Base-by-base conservation (phyloP, 2,797 vertebrate genomes). In the Anolis apletophallus region DNA sequence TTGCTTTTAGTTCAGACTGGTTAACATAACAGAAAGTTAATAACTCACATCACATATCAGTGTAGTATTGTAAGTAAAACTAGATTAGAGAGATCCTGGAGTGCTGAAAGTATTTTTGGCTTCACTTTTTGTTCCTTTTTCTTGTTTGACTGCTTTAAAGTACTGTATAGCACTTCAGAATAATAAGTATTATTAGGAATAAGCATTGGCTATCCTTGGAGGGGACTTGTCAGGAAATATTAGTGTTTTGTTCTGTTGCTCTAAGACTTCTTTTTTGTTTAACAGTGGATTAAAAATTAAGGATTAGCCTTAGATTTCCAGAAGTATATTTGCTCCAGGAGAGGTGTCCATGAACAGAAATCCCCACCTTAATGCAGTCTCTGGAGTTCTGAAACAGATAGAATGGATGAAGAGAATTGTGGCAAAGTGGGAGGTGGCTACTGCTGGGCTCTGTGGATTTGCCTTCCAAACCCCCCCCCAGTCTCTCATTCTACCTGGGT, bases 11-110 rank as follows among this genome's bases (percentile, higher is more conserved):
- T 84, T 87, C 46, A 74, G 46, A 73, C 76, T 84, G 86, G 75
- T 84, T 87, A 87, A 87, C 50, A 14, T 80, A 74, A 76, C 86
- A 87, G 84, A 76, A 26, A 84, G 55, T 84, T 80, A 84, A 80
- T 87, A 83, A 84, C 59, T 87, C 74, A 83, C 54, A 78, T 26
- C 57, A 69, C 55, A 61, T 54, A 72, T 87, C 46, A 76, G 64
- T 77, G 61, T 64, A 50, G 73, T 73, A 80, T 87, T 84, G 75
- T 83, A 85, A 85, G 13, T 54, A 71, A 72, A 69, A 88, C 29
- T 81, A n/a, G 52, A 88, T 76, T 29, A 57, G 23, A 72, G 64
- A 69, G 21, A 72, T 81, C 34, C 73, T 76, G 64, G 61, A 81
- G 52, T 61, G 77, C 78, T 85, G 61, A 85, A 69, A 81, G 78